phyloP scores from a whole-genome alignment of 2,113 vertebrate species.

The Pelecanus crispus region DNA sequence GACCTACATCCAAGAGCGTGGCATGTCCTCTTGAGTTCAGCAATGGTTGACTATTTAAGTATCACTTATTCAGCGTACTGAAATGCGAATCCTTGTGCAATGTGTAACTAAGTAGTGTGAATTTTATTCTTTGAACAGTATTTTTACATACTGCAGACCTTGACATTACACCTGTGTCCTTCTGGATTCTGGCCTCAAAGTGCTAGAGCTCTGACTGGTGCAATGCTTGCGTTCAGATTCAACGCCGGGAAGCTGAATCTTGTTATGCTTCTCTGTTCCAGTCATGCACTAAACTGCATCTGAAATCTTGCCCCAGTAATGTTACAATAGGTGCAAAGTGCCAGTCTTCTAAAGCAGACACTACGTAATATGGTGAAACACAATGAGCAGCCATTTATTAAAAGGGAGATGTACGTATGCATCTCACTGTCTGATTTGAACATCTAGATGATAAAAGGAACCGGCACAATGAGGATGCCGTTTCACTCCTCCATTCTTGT shows the following conservation, averaged over 20 bases:
- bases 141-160: not conserved
- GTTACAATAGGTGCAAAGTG: not conserved
- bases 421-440: not conserved
- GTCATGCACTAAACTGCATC: not conserved
- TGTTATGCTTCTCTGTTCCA: not conserved
- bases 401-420: not conserved
- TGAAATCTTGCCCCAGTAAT: not conserved
- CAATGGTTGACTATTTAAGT: not conserved
- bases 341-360: conserved; percentile 1
- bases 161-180: not conserved
- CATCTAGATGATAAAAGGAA: conserved; percentile 22
- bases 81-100: not conserved
- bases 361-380: conserved; percentile 1
- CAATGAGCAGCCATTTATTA: not conserved
- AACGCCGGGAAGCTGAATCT: too few relatives aligned
- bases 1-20: not conserved
- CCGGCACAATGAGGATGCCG: not conserved
- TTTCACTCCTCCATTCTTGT: not conserved
- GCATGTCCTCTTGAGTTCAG: not conserved
- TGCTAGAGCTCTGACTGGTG: not conserved
- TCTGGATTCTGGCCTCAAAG: not conserved
- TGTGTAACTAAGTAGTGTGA: not conserved
- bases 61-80: not conserved
- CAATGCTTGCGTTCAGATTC: not conserved
- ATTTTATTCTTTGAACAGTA: not conserved